Evolutionary conservation across 2,113 vertebrate species (phyloP), one percentile per base, ranked within the genome.

Genomic region (Nerophis ophidion): DNA sequence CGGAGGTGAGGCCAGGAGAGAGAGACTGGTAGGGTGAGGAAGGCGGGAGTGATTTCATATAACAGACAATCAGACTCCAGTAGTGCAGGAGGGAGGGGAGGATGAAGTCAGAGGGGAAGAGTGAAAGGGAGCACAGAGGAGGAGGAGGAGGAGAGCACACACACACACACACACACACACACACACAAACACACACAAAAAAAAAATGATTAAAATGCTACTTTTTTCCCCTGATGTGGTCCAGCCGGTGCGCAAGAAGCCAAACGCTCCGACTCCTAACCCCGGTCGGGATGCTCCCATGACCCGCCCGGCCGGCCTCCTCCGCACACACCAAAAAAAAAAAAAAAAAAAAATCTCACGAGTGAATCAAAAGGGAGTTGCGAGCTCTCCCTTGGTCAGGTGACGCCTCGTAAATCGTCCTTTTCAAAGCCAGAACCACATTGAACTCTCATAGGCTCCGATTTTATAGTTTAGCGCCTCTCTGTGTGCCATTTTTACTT

Each of bases 321-420:
- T 40, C 38, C 9, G 38, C 48, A 1, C 59, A 62, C 69, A 68
- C 70, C 74, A 65, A 40, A 40, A 40, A 76, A 66, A 40, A 40
- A 40, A 10, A 6, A 6, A 7, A 6, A 38, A 81, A 66, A 79
- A 40, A 67, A 76, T n/a, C 73, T 69, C 66, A 82, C 26, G 26
- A 26, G 26, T 26, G 26, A 26, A 81, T 84, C 83, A 83, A 83
- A 84, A 81, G 70, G 81, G 65, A 85, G 81, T 84, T 84, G 84
- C 71, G 52, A 61, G 44, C 60, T 26, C 26, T 26, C 26, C 26
- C 26, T 26, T 4, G 64, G 83, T 44, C 40, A 44, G 3, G 40
- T 44, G 40, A 44, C 12, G 40, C 40, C 1, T 44, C 40, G 6
- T 44, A 44, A 44, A 44, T 44, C 40, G 12, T 42, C 40, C 12